Conservation (phyloP, 1,140 invertebrate genomes). For the Pogonognathellus flavescens region DNA sequence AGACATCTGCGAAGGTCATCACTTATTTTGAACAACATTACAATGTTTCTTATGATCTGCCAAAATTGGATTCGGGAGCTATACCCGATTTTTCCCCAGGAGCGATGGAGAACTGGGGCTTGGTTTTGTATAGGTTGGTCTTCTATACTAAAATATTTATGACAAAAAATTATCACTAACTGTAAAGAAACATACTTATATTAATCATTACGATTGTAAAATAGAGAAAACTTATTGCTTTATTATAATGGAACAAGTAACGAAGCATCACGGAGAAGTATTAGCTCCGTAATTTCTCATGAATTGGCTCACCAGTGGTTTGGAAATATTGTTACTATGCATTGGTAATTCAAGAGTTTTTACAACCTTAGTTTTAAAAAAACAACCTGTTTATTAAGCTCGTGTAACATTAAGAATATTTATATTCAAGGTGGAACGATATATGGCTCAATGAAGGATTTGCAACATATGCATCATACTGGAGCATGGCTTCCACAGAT, state of each 20-base stretch:
- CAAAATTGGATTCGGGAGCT: conserved; percentile 53
- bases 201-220: neutral
- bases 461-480: conserved; percentile 56
- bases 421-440: conserved; percentile 10
- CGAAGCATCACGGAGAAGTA: neutral
- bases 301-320: conserved; percentile 74
- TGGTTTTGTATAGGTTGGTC: conserved; percentile 23
- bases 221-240: conserved; percentile 22
- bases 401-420: no score
- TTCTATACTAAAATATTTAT: neutral
- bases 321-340: conserved; percentile 68
- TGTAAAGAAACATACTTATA: neutral
- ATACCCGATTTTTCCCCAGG: conserved; percentile 44
- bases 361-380: no score
- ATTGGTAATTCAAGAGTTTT: neutral
- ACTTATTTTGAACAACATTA: conserved; percentile 51
- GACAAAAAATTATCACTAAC: neutral
- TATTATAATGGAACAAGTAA: conserved; percentile 35
- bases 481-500: conserved; percentile 29
- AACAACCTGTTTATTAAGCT: no score
- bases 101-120: conserved; percentile 56
- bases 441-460: conserved; percentile 61
- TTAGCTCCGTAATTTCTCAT: conserved; percentile 68
- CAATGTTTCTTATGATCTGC: conserved; percentile 35
- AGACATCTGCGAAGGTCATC: conserved; percentile 38